Evolutionary conservation across 2,113 vertebrate genomes (phyloP).

Genomic region (Mormoops blainvillei): DNA sequence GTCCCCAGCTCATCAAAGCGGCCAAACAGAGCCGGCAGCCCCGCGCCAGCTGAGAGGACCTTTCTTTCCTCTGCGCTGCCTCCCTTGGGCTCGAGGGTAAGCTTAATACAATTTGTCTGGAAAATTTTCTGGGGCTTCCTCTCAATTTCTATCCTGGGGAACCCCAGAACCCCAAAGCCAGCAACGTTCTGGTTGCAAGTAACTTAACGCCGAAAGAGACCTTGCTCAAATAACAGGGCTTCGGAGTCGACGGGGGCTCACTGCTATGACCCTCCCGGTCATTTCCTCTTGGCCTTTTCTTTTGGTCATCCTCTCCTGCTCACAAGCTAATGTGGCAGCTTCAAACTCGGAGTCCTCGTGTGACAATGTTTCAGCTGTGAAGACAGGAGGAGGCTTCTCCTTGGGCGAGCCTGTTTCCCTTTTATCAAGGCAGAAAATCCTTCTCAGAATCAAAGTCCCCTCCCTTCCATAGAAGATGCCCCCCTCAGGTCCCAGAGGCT

Average conservation of each 20-base stretch:
- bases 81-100: neutral
- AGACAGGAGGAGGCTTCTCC: neutral
- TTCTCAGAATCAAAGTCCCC: neutral
- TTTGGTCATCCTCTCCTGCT: neutral
- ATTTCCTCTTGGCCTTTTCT: neutral
- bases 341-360: neutral
- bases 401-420: neutral
- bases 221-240: neutral
- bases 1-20: too few relatives aligned
- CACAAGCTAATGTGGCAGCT: neutral
- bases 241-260: neutral
- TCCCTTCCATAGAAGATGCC: neutral
- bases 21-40: too few relatives aligned
- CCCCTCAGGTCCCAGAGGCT: neutral
- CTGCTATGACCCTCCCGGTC: accelerated
- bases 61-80: neutral
- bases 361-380: neutral
- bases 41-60: neutral
- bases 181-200: neutral
- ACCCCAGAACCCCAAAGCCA: neutral
- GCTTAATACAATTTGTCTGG: neutral
- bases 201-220: neutral
- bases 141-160: neutral
- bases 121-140: neutral
- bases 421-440: neutral